Base-by-base conservation (phyloP, 2,888 invertebrate genomes). In the Ceriagrion tenellum region DNA sequence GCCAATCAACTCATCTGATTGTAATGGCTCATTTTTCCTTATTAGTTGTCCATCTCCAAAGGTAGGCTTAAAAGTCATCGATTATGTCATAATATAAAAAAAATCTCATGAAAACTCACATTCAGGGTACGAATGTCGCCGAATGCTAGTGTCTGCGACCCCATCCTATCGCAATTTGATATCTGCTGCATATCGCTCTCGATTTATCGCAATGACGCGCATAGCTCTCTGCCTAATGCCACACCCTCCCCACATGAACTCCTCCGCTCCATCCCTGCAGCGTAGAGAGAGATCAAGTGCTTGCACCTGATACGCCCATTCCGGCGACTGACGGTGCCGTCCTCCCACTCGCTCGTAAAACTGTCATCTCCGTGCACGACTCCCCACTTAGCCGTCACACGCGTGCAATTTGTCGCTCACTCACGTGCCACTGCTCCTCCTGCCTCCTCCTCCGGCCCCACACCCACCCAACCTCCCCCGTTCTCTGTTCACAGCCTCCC, bases 331-430 rank as follows among this genome's bases (percentile, higher is more conserved):
- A 3, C 81, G 20, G 23, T 10, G 35, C 16, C 81, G 16, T 35
- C 81, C 30, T 35, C 81, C 81, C 35, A n/a, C 30, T 4, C 81
- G 81, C 81, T 81, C 81, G 81, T 81, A 81, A 81, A 81, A 81
- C 81, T 81, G 81, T 81, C 81, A 81, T 81, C 81, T 18, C 35
- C 81, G 81, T 81, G 20, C 35, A 13, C 12, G 12, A 35, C 30
- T n/a, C n/a, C 81, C 81, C 81, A 81, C 81, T 81, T 81, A 81
- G 59, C 30, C 81, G 81, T 81, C 81, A 81, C 81, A 13, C 30
- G 81, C 81, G 81, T 81, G 81, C 81, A 81, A 12, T 81, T 81
- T 81, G 81, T 81, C 81, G 81, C 81, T 81, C 81, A 35, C 81
- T 81, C 81, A 81, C 81, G 81, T 35, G 69, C 6, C n/a, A 8